A percentile compares a stretch with the other conserved stretches of the same genome.
Conservation (phyloP, 2,888 invertebrate genomes). For the Nasonovia ribisnigri region DNA sequence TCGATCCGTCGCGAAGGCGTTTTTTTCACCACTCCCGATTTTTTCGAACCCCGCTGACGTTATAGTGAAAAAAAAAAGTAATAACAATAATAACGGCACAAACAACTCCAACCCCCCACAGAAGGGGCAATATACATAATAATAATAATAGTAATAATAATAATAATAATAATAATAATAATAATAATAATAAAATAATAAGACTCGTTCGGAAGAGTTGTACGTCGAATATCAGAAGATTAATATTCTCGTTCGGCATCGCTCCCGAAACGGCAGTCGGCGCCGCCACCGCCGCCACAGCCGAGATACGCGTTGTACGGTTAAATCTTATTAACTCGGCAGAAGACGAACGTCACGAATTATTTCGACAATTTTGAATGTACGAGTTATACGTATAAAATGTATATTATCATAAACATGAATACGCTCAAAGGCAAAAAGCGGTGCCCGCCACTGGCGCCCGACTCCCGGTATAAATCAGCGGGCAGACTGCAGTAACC, state of each 20-base stretch:
- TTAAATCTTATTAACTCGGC: constrained; percentile 20
- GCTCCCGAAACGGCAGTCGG: not conserved
- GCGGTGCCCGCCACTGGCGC: not conserved
- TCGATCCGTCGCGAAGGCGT: not conserved
- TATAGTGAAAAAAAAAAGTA: not conserved
- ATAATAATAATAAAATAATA: not conserved
- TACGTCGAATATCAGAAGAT: too few species aligned
- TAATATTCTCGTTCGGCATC: not conserved
- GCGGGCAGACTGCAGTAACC: constrained; percentile 24
- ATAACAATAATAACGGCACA: not conserved
- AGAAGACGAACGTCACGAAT: not conserved
- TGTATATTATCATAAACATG: not conserved
- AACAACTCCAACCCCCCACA: not conserved
- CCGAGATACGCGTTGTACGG: not conserved
- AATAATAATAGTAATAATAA: not conserved
- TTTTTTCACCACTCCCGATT: not conserved
- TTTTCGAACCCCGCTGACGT: not conserved
- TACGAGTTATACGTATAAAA: not conserved
- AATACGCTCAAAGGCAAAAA: constrained; percentile 12
- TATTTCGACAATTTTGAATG: not conserved
- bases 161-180: not conserved
- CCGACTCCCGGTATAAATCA: constrained; percentile 11
- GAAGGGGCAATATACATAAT: not conserved
- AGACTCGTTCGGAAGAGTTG: not conserved
- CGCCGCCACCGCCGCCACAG: too few species aligned